Percentiles rank a stretch among this genome's conserved stretches.
These are phyloP conservation scores for Monopis laevigella DNA, from an alignment of 2,888 invertebrate genomes.

Conservation along the genomic window DNA sequence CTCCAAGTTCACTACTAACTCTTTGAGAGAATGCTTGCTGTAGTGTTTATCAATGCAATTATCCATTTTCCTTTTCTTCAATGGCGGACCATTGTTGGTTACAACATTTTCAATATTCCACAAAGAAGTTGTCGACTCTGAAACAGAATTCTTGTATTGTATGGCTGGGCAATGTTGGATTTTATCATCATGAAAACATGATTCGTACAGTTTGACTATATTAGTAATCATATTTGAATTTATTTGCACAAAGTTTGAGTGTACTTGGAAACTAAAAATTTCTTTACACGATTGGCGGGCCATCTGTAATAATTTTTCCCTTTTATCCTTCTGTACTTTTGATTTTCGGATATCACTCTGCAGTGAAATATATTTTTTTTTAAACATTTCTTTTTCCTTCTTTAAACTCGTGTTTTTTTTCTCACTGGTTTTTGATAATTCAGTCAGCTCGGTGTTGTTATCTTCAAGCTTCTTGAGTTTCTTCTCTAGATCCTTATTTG, in stretches of 20 bases:
- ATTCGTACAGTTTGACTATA: slow-evolving; percentile 19
- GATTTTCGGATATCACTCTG: background rate
- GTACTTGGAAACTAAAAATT: background rate
- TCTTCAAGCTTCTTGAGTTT: background rate
- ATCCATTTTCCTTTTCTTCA: slow-evolving; percentile 8
- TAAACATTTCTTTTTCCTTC: background rate
- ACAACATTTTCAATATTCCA: background rate
- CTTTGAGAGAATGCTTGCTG: slow-evolving; percentile 12
- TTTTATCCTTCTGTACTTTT: background rate
- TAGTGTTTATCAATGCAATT: slow-evolving; percentile 9
- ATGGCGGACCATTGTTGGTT: slow-evolving; percentile 5
- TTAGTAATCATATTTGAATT: background rate
- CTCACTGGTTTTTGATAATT: background rate
- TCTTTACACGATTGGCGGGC: background rate
- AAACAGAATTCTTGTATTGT: slow-evolving; percentile 10
- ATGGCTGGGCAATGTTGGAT: slow-evolving; percentile 5
- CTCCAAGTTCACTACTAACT: slow-evolving; percentile 13
- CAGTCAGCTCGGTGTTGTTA: background rate
- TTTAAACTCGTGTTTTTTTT: background rate
- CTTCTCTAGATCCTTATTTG: background rate
- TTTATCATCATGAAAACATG: slow-evolving; percentile 6
- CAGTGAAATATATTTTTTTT: background rate
- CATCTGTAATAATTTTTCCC: background rate
- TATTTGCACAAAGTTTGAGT: background rate
- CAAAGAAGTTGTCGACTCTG: slow-evolving; percentile 7